Evolutionary conservation across 2,888 invertebrate species (phyloP).

Genomic region (Cacoxenus indagator): DNA sequence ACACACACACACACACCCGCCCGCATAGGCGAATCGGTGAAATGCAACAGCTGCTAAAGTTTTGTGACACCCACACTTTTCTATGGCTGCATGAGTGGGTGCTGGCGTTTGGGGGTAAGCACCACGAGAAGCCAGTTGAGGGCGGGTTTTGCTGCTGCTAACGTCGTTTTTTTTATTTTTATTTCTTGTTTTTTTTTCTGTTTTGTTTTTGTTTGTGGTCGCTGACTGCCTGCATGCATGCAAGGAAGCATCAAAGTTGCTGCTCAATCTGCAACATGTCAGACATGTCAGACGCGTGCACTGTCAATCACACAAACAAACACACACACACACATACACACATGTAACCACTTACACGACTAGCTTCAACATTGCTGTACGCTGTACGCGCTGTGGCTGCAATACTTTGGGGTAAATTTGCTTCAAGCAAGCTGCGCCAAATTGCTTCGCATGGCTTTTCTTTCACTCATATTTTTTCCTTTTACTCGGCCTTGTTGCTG

Average conservation of each 20-base stretch:
- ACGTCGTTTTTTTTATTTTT: too few relatives aligned
- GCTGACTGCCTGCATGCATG: neutral
- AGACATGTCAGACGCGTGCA: neutral
- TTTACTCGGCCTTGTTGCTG: too few relatives aligned
- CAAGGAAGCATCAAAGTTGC: constrained; percentile 1
- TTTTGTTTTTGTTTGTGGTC: neutral
- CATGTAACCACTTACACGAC: neutral
- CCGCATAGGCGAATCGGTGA: too few relatives aligned
- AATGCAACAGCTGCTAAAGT: constrained; percentile 37
- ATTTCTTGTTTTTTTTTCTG: too few relatives aligned
- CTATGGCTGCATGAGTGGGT: constrained; percentile 31
- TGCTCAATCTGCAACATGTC: too few relatives aligned
- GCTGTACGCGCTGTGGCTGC: too few relatives aligned
- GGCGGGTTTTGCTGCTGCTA: too few relatives aligned
- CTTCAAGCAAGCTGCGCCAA: too few relatives aligned
- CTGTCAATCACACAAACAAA: neutral
- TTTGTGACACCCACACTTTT: constrained; percentile 25
- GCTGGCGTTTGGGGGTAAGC: constrained; percentile 29
- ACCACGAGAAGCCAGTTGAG: neutral
- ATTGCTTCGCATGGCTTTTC: too few relatives aligned
- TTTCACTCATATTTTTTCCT: too few relatives aligned
- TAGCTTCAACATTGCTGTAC: too few relatives aligned
- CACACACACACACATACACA: neutral
- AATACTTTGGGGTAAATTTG: too few relatives aligned
- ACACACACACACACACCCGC: neutral